phyloP scores from a whole-genome alignment of 2,888 invertebrate genomes.

The Amphipyra tragopoginis region DNA sequence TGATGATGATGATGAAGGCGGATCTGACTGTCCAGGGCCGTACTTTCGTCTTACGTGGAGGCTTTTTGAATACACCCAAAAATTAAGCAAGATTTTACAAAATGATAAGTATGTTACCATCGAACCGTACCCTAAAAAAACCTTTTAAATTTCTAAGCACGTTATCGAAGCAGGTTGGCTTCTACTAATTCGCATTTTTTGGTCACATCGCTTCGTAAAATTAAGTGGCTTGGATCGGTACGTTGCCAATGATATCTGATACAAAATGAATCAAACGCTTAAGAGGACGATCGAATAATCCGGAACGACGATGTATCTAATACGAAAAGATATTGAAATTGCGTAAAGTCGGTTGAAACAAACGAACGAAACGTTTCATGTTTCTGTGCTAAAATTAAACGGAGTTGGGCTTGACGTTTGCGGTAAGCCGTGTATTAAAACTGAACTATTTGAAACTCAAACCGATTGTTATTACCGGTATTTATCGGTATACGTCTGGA shows the following conservation, averaged over 20 bases:
- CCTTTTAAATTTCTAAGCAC: slow-evolving; percentile 37
- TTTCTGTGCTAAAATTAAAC: not conserved
- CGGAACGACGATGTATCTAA: slow-evolving; percentile 12
- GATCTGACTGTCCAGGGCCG: too few species aligned
- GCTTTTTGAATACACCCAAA: too few species aligned
- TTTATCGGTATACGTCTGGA: too few species aligned
- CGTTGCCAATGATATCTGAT: slow-evolving; percentile 30
- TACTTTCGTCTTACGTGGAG: too few species aligned
- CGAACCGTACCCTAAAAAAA: slow-evolving; percentile 20
- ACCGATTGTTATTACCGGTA: too few species aligned
- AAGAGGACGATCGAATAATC: slow-evolving; percentile 22
- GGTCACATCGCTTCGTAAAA: slow-evolving; percentile 15
- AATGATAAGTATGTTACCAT: not conserved
- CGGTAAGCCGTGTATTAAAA: not conserved
- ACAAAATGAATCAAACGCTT: slow-evolving; percentile 49
- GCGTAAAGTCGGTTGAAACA: not conserved
- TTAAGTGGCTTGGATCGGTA: slow-evolving; percentile 34
- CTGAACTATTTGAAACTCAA: not conserved
- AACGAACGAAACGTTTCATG: slow-evolving; percentile 8
- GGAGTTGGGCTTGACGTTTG: not conserved
- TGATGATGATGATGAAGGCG: too few species aligned
- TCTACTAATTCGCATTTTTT: slow-evolving; percentile 13
- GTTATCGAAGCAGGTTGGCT: slow-evolving; percentile 34
- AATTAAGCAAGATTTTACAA: too few species aligned
- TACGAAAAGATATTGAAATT: slow-evolving; percentile 19